Conservation (phyloP, 2,113 vertebrate genomes). For the Stegastes partitus region DNA sequence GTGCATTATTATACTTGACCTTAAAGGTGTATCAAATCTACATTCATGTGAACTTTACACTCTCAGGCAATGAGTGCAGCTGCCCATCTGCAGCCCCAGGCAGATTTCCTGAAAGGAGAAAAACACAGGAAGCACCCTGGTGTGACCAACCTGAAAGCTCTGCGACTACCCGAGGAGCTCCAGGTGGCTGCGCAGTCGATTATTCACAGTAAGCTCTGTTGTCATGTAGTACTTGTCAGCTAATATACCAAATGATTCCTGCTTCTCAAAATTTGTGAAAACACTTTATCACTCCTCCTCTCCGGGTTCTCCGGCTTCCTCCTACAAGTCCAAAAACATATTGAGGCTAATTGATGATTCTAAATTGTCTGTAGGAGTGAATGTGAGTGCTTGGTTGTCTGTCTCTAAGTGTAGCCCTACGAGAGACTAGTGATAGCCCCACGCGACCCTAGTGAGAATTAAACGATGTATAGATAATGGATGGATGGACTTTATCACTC, state of each 20-base stretch:
- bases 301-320: too few species aligned
- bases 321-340: too few species aligned
- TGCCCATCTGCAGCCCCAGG: constrained; percentile 68
- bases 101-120: constrained; percentile 83
- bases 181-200: constrained; percentile 77
- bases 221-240: background rate
- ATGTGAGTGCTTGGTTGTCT: too few species aligned
- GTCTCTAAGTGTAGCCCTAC: too few species aligned
- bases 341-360: too few species aligned
- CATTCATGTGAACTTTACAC: background rate
- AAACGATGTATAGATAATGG: too few species aligned
- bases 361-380: too few species aligned
- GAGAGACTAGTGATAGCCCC: too few species aligned
- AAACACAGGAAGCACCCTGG: constrained; percentile 89
- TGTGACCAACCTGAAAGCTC: constrained; percentile 82
- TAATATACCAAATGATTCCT: background rate
- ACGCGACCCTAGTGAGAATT: too few species aligned
- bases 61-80: constrained; percentile 70
- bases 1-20: too few species aligned
- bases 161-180: constrained; percentile 82
- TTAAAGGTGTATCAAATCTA: background rate
- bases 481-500: too few species aligned
- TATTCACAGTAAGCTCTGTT: constrained; percentile 78
- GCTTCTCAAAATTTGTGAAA: background rate
- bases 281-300: background rate